Base-by-base conservation (phyloP, 2,797 vertebrate species). In the Pteropus rufus region DNA sequence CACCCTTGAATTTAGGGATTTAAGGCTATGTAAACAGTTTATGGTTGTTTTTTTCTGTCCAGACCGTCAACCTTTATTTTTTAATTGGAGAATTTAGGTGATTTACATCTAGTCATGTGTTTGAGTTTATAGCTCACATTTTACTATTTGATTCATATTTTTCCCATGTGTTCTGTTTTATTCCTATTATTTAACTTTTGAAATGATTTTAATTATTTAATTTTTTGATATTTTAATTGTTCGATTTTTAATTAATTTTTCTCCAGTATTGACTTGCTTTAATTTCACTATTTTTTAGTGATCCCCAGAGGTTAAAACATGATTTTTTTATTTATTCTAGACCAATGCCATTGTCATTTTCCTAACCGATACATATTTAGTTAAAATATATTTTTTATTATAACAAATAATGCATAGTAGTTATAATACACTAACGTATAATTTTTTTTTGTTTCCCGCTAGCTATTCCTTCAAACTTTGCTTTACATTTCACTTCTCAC, bases 101-200 rank as follows among this genome's bases (percentile, higher is more conserved):
- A 85, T 60, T 92, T 94, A 69, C 14, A 67, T 54, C 73, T 94
- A 88, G 11, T 82, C 24, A 83, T 56, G 79, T 54, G 82, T 77
- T 58, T 70, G 21, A 21, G 4, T 72, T 94, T 87, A 34, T 39
- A 10, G 4, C 7, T 64, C 46, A 49, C 21, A 83, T 70, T 70
- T 91, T 77, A 56, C n/a, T 64, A 36, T 91, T 73, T 94, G 69
- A 62, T 69, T 96, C 12, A 54, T 46, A 62, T 88, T 88, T 87
- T 88, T 5, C 36, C 2, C 7, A n/a, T 21, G 1, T 72, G 8
- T 82, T 64, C 62, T 77, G 10, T 23, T 83, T 19, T 67, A 56
- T 16, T 92, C 26, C 89, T 79, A 5, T 72, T 77, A 62, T 19
- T 2, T 85, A 82, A 2, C 56, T 91, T 64, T 24, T 9, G 36